Base-by-base conservation (phyloP, 1,140 invertebrate genomes). In the Charaxes varanes region DNA sequence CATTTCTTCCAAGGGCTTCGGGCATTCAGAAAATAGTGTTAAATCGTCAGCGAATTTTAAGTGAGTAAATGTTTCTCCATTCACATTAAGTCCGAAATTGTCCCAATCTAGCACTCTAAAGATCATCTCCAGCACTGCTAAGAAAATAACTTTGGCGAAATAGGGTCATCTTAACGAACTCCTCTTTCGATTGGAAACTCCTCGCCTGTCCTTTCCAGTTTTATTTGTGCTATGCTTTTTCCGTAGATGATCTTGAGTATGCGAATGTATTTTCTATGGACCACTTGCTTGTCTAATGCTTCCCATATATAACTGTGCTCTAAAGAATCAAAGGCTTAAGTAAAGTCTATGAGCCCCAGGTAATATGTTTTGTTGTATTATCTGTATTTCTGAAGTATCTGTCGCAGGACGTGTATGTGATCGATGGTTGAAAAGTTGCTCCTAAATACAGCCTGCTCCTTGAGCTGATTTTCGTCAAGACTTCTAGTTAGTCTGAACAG, bases 1-100 rank as follows among this genome's bases (percentile, higher is more conserved):
- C 57, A 59, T 59, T 16, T 16, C 6, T 30, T 52, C 32, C 11
- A 58, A 23, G 3, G 13, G 32, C 35, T 31, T 38, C n/a, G n/a
- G n/a, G n/a, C n/a, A n/a, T n/a, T n/a, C n/a, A n/a, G n/a, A n/a
- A n/a, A n/a, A n/a, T n/a, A 12, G 41, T 5, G 72, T 47, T 27
- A 68, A 23, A 27, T 74, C 65, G 38, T 76, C 66, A 3, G 66
- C 64, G 28, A 78, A 78, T 7, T 60, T 43, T 35, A 76, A 44
- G 41, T 76, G 49, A 23, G 15, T 74, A 0, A 67, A 33, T 4
- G 43, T 23, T 35, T 58, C 38, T 1, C 57, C 55, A 19, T 69
- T 60, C 30, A 64, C 58, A 24, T 60, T 59, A 2, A 68, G 30
- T 6, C 53, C 64, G 2, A 28, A 34, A n/a, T 26, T 33, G 8